A percentile compares a stretch with the other conserved stretches of the same genome.
Conservation (phyloP, 2,888 invertebrate genomes). For the Fabriciana adippe region DNA sequence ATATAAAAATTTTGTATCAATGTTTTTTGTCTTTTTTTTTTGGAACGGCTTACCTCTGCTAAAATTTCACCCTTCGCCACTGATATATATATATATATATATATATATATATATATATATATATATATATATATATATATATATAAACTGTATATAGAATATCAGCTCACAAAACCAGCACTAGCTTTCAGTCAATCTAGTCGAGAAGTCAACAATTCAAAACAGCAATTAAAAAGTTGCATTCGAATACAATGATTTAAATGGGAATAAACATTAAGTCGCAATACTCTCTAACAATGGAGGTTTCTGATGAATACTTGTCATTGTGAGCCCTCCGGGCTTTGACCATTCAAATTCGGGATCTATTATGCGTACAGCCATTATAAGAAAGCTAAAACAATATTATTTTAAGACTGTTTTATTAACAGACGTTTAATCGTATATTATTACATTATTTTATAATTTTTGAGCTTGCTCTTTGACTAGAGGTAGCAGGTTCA, state of each 20-base stretch:
- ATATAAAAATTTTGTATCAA: too few relatives aligned
- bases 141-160: too few relatives aligned
- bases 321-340: slow-evolving; percentile 19
- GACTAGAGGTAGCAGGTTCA: too few relatives aligned
- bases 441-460: too few relatives aligned
- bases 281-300: slow-evolving; percentile 31
- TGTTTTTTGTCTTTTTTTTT: too few relatives aligned
- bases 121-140: too few relatives aligned
- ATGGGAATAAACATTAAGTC: slow-evolving; percentile 26
- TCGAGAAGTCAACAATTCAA: slow-evolving; percentile 24
- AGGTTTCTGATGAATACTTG: slow-evolving; percentile 13
- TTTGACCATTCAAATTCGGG: slow-evolving; percentile 32
- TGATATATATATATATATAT: too few relatives aligned
- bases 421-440: neutral
- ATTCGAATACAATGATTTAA: slow-evolving; percentile 28
- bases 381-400: slow-evolving; percentile 35
- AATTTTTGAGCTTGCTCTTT: too few relatives aligned
- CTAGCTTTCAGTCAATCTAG: slow-evolving; percentile 15
- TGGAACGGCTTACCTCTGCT: too few relatives aligned
- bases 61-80: too few relatives aligned
- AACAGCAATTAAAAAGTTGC: slow-evolving; percentile 34
- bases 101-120: too few relatives aligned
- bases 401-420: slow-evolving; percentile 1
- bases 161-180: too few relatives aligned
- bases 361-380: slow-evolving; percentile 33